Base-by-base conservation (phyloP, 2,888 invertebrate species). In the Auanema freiburgensis region DNA sequence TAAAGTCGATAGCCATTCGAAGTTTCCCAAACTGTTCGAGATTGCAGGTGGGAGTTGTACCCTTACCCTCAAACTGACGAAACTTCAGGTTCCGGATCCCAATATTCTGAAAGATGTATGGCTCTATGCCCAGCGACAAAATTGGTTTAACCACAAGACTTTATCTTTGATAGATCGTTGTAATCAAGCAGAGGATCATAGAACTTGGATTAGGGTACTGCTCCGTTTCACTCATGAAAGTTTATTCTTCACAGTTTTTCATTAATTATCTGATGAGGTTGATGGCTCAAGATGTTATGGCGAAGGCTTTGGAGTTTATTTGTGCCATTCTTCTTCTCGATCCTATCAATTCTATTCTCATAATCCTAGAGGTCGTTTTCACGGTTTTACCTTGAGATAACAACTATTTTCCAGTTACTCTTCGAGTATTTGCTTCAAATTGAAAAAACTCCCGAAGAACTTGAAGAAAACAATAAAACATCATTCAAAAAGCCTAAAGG, bases 121-220 rank as follows among this genome's bases (percentile, higher is more conserved):
- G 60, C 46, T 60, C 18, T 55, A 60, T 41, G 42, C 53, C 16
- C 55, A 54, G 18, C 60, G 60, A n/a, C 60, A 60, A 44, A 60
- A 60, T 24, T 60, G 54, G 54, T 60, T 54, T 40, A 55, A 53
- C 24, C 42, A 53, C 12, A 44, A 40, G 12, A 24, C 60, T 24
- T 44, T 60, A 16, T 40, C 21, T 18, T 49, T 60, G 33, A 49
- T 60, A 16, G 60, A 60, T 33, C 60, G 55, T 33, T 25, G 16
- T 21, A 60, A 60, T 42, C 53, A 46, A 23, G 53, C 60, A 21
- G 55, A 60, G 23, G 42, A 60, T 11, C 55, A 43, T 12, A 23
- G 60, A 6, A 54, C 33, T 14, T 60, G 60, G 60, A 60, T 55
- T 18, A 60, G 40, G 42, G 60, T 54, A 18, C 8, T 33, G 33